Percentiles rank a stretch among this genome's conserved stretches.
Evolutionary conservation across 2,113 vertebrate species (phyloP).

Genomic region (Cololabis saira): DNA sequence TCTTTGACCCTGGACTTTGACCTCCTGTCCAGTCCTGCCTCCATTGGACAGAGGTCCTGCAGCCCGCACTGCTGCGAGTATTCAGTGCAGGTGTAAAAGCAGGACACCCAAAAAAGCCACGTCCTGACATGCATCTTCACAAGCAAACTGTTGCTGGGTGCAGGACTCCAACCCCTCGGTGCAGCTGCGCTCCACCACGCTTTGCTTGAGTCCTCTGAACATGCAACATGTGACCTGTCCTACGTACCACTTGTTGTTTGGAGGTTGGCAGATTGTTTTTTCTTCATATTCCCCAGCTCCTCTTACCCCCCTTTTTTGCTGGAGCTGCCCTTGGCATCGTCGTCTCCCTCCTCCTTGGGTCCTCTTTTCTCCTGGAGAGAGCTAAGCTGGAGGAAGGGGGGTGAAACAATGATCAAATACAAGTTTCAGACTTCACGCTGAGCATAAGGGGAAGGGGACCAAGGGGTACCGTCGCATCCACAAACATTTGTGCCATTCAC

Average conservation of each 20-base stretch:
- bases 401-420: conserved; percentile 82
- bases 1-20: conserved; percentile 64
- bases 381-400: conserved; percentile 55
- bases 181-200: conserved; percentile 6
- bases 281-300: conserved; percentile 69
- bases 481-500: conserved; percentile 85
- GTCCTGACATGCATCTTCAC: conserved; percentile 75
- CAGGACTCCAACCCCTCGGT: background rate
- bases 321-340: conserved; percentile 50
- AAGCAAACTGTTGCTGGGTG: conserved; percentile 10
- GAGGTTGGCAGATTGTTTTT: conserved; percentile 73
- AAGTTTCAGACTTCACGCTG: conserved; percentile 87
- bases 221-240: conserved; percentile 53
- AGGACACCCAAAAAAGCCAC: conserved; percentile 75
- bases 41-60: conserved; percentile 64
- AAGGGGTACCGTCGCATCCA: conserved; percentile 79
- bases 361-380: conserved; percentile 66
- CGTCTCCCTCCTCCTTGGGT: conserved; percentile 68
- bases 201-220: conserved; percentile 28
- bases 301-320: conserved; percentile 67
- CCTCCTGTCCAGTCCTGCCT: conserved; percentile 37
- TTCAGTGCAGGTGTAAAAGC: conserved; percentile 70
- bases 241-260: conserved; percentile 63
- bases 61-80: conserved; percentile 67
- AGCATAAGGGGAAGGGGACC: conserved; percentile 75